Evolutionary conservation across 1,140 invertebrate genomes (phyloP).

Genomic region (Mycetomoellerius zeteki): DNA sequence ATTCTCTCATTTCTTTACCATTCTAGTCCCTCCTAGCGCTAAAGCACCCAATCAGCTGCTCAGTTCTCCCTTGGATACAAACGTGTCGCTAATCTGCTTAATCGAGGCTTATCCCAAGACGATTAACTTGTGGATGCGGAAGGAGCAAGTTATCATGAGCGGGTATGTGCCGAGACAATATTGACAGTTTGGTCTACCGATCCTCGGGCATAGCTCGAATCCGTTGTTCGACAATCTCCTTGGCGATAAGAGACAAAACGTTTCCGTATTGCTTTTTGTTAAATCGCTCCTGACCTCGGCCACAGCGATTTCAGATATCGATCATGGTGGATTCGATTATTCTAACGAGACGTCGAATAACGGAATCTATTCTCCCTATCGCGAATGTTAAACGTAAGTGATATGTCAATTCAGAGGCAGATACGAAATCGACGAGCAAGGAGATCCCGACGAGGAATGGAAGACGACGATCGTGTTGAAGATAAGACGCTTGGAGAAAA

Average conservation of each 20-base stretch:
- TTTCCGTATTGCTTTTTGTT: constrained; percentile 40
- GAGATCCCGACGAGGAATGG: constrained; percentile 85
- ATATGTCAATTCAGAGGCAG: constrained; percentile 86
- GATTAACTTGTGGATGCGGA: constrained; percentile 88
- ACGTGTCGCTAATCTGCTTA: constrained; percentile 87
- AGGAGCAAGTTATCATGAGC: constrained; percentile 85
- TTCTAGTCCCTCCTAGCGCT: constrained; percentile 87
- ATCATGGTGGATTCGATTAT: constrained; percentile 38
- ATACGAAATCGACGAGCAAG: constrained; percentile 86
- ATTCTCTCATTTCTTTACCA: constrained; percentile 25
- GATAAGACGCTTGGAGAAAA: constrained; percentile 89
- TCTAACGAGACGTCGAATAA: constrained; percentile 53
- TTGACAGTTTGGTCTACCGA: constrained; percentile 41
- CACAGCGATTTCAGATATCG: constrained; percentile 41
- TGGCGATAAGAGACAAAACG: constrained; percentile 27
- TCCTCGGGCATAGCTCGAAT: not conserved
- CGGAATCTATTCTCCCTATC: constrained; percentile 50
- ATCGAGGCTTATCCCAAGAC: constrained; percentile 89
- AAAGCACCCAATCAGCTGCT: constrained; percentile 87
- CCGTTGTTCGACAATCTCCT: constrained; percentile 57
- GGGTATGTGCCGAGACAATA: constrained; percentile 81
- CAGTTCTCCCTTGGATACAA: constrained; percentile 86
- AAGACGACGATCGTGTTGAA: constrained; percentile 88
- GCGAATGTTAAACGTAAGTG: constrained; percentile 50
- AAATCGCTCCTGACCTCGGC: constrained; percentile 42